These are phyloP conservation scores for Lamellibrachia satsuma DNA, from an alignment of 2,888 invertebrate genomes.

Conservation along the genomic window DNA sequence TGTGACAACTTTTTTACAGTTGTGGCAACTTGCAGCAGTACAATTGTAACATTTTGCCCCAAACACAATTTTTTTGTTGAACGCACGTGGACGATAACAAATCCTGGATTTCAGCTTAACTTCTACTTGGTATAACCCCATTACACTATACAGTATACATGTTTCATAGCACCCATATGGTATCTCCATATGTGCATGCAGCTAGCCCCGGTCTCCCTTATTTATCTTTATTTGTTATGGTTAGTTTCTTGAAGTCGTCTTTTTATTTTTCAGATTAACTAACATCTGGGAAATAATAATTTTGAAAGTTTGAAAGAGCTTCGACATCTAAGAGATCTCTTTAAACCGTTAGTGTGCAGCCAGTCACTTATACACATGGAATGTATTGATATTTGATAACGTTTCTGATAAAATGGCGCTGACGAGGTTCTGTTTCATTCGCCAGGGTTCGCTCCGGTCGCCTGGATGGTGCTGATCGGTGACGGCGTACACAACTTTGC, in stretches of 20 bases:
- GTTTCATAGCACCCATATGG: too few relatives aligned
- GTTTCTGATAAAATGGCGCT: not conserved
- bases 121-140: too few relatives aligned
- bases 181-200: too few relatives aligned
- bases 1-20: too few relatives aligned
- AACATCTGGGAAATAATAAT: not conserved
- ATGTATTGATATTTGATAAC: too few relatives aligned
- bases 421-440: not conserved
- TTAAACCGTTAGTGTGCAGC: not conserved
- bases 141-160: too few relatives aligned
- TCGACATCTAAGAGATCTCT: not conserved
- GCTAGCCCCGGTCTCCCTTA: too few relatives aligned
- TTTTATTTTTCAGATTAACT: not conserved
- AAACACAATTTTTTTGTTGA: too few relatives aligned
- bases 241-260: not conserved
- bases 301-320: not conserved
- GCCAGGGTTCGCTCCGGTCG: slow-evolving; percentile 74
- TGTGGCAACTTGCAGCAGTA: too few relatives aligned
- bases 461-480: slow-evolving; percentile 96
- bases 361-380: not conserved
- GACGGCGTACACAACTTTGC: slow-evolving; percentile 95
- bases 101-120: too few relatives aligned
- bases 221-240: not conserved
- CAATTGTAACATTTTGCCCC: too few relatives aligned
- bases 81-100: too few relatives aligned